These are phyloP conservation scores for Lordiphosa fenestrarum DNA, from an alignment of 2,888 invertebrate species.

Conservation along the genomic window DNA sequence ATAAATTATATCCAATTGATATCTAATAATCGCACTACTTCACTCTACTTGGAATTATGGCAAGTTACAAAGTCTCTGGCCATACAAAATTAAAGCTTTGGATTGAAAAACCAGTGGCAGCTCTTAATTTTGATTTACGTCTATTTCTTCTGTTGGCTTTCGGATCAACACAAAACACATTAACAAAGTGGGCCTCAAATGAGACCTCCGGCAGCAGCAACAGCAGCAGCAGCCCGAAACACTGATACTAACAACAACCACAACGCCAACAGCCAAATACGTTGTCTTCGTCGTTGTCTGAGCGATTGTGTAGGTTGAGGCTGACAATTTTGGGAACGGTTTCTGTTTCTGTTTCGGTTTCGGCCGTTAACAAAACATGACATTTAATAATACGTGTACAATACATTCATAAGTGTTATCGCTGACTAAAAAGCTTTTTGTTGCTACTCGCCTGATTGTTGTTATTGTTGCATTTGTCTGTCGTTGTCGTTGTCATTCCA, in stretches of 20 bases:
- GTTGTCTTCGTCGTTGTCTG: conserved; percentile 49
- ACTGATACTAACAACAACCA: conserved; percentile 46
- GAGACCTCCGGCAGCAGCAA: conserved; percentile 45
- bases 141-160: conserved; percentile 33
- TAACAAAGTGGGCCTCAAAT: conserved; percentile 68
- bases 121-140: conserved; percentile 36
- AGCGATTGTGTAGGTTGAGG: conserved; percentile 61
- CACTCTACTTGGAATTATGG: too few species aligned
- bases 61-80: neutral
- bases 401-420: conserved; percentile 71
- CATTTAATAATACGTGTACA: conserved; percentile 73
- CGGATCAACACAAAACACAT: conserved; percentile 51
- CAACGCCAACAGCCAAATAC: conserved; percentile 16
- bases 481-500: conserved; percentile 57
- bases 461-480: conserved; percentile 50
- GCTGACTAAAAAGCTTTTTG: conserved; percentile 73
- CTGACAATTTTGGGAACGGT: conserved; percentile 68
- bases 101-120: conserved; percentile 33
- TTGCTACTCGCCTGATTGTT: conserved; percentile 53
- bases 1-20: too few species aligned
- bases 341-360: conserved; percentile 41
- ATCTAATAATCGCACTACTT: too few species aligned
- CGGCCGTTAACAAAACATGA: conserved; percentile 73
- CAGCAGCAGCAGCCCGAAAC: conserved; percentile 12
- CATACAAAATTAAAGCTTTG: neutral